Conservation (phyloP, 2,113 vertebrate genomes). For the Scortum barcoo region DNA sequence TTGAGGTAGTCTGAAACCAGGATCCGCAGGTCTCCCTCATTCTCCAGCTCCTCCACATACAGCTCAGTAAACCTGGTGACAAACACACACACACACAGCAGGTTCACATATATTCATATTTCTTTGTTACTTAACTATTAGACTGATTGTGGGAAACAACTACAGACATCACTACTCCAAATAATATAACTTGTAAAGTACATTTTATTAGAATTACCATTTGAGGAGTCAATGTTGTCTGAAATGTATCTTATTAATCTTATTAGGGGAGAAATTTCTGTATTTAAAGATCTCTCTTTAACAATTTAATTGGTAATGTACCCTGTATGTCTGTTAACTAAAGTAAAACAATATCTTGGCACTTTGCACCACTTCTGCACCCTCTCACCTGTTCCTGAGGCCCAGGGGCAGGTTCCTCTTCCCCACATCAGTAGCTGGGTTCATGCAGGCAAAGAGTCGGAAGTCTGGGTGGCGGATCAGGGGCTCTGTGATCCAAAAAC, state of each 20-base stretch:
- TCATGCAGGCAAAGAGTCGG: conserved; percentile 98
- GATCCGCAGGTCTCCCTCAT: conserved; percentile 91
- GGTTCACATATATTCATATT: not conserved
- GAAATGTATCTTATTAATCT: too few species aligned
- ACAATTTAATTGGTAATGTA: not conserved
- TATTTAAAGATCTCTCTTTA: not conserved
- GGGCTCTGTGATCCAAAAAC: conserved; percentile 85
- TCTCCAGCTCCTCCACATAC: conserved; percentile 95
- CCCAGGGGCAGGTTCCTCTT: conserved; percentile 97
- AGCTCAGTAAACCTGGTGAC: conserved; percentile 93
- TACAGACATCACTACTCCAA: too few species aligned
- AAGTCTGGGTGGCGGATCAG: conserved; percentile 94
- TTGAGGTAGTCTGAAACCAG: conserved; percentile 94
- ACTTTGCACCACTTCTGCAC: not conserved
- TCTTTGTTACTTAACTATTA: not conserved
- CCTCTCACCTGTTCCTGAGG: conserved; percentile 93
- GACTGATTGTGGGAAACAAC: not conserved
- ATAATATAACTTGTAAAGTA: not conserved
- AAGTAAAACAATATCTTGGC: not conserved
- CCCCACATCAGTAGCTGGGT: conserved; percentile 97
- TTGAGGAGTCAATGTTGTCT: not conserved
- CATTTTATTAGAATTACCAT: not conserved
- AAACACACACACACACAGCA: not conserved
- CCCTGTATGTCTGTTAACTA: not conserved
- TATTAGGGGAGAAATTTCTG: not conserved